Percentiles rank a stretch among this genome's conserved stretches.
phyloP scores from a whole-genome alignment of 2,113 vertebrate genomes.

The Pachypanchax playfairii region DNA sequence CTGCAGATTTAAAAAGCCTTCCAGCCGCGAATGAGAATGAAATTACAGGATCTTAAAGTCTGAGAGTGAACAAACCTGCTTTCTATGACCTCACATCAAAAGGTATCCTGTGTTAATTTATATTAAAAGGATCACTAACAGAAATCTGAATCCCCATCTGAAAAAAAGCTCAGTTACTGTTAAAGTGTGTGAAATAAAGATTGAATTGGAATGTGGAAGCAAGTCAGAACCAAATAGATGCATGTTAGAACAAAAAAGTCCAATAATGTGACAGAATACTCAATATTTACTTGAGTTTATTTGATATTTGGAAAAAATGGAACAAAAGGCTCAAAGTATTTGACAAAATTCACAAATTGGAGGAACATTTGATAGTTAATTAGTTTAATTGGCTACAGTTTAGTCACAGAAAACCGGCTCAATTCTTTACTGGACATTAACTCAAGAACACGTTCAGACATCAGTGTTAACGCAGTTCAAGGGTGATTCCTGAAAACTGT shows the following conservation, averaged over 20 bases:
- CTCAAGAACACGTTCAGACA: too few species aligned
- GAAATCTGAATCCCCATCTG: constrained; percentile 24
- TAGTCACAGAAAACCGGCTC: too few species aligned
- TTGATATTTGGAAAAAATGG: too few species aligned
- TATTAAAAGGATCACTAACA: constrained; percentile 20
- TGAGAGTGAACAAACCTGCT: constrained; percentile 23
- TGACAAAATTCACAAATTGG: too few species aligned
- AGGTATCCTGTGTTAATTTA: constrained; percentile 4
- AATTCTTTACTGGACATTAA: too few species aligned
- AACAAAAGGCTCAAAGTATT: too few species aligned
- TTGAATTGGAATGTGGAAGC: neutral
- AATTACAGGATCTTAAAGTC: constrained; percentile 47
- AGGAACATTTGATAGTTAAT: too few species aligned
- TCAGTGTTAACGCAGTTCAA: too few species aligned
- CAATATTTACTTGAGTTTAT: too few species aligned
- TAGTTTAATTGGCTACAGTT: too few species aligned
- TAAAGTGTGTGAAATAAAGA: constrained; percentile 3
- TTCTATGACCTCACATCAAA: constrained; percentile 45
- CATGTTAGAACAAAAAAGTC: neutral
- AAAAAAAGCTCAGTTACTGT: constrained; percentile 9
- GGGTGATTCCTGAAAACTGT: too few species aligned
- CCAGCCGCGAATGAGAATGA: constrained; percentile 45
- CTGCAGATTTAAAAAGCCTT: constrained; percentile 41
- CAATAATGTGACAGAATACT: neutral
- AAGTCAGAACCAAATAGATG: neutral